Evolutionary conservation across 2,113 vertebrate species (phyloP), one percentile per base, ranked within the genome.

Genomic region (Petromus typicus): DNA sequence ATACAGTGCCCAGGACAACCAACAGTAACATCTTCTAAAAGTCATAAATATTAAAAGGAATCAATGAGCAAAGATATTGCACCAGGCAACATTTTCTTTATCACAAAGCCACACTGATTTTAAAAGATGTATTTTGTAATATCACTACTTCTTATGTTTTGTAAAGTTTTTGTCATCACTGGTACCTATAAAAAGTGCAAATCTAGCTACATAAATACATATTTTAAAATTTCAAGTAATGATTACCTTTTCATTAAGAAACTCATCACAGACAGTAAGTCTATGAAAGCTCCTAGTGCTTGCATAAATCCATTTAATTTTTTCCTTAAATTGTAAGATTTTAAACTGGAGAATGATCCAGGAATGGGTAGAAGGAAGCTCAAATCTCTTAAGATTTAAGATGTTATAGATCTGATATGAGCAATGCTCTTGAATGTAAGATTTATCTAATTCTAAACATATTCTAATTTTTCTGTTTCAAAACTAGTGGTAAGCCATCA

Each of bases 21-120:
- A 79, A 64, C 48, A 93, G 67, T 90, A 78, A 78, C 69, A 84
- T 88, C 91, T 91, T 88, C 67, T 63, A 45, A 96, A 96, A 43
- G 51, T 87, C 78, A 88, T 54, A 87, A 66, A 81, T 86, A 94
- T 71, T 88, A 69, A 71, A 61, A 63, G 23, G 22, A 78, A 69
- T 91, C 51, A 30, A 56, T 96, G 48, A 83, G 23, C 67, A 94
- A 87, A 56, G 76, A 76, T 86, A 81, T 23, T 69, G n/a, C 59
- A n/a, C 51, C 66, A 59, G 67, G 18, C 17, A 63, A 89, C 59
- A 48, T 86, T 93, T 69, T 93, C 32, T n/a, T 69, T 61, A 45
- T 37, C 51, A 63, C 16, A 17, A 9, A 91, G n/a, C 9, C 83
- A 63, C 11, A 76, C 32, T 17, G 32, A 82, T 83, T 94, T 63